Conservation (phyloP, 2,888 invertebrate species). For the Ectobius pallidus region DNA sequence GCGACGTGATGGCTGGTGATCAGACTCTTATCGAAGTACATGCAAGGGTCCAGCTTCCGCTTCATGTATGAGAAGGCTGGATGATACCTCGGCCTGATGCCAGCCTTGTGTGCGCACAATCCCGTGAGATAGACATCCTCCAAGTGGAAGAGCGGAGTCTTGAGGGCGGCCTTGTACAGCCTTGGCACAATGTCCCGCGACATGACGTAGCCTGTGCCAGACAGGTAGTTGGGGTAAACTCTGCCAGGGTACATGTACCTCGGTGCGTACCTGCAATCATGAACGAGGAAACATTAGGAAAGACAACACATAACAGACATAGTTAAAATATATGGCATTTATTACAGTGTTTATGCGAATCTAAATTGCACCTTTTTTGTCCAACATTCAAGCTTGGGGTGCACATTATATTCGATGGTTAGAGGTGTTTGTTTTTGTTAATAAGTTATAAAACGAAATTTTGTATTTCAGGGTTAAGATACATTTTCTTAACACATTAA, state of each 20-base stretch:
- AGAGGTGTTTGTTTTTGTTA: no score
- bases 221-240: slow-evolving; percentile 79
- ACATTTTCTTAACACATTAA: no score
- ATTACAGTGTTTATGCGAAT: no score
- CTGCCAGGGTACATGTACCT: slow-evolving; percentile 75
- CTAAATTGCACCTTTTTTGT: no score
- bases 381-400: no score
- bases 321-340: no score
- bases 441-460: no score
- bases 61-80: slow-evolving; percentile 66
- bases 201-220: slow-evolving; percentile 82
- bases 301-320: neutral
- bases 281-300: neutral
- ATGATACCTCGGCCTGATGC: slow-evolving; percentile 66
- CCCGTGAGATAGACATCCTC: slow-evolving; percentile 84
- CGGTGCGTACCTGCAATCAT: slow-evolving; percentile 70
- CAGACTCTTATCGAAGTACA: slow-evolving; percentile 45
- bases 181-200: slow-evolving; percentile 68
- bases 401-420: no score
- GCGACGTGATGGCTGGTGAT: slow-evolving; percentile 64
- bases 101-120: slow-evolving; percentile 66
- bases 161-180: slow-evolving; percentile 70
- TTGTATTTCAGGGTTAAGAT: no score
- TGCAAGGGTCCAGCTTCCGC: slow-evolving; percentile 59
- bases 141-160: slow-evolving; percentile 73